phyloP scores from a whole-genome alignment of 2,888 invertebrate genomes.

The Pheosia gnoma region DNA sequence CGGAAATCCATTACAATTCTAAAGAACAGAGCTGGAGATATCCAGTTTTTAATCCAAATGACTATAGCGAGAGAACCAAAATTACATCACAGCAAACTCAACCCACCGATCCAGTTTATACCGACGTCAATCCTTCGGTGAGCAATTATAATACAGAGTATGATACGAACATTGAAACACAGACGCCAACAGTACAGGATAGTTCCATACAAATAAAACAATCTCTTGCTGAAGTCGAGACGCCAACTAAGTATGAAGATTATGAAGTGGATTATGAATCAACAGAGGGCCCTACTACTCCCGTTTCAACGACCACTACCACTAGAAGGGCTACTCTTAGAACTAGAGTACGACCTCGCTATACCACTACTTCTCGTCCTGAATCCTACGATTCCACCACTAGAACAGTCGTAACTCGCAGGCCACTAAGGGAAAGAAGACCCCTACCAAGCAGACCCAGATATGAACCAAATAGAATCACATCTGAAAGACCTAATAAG shows the following conservation, averaged over 20 bases:
- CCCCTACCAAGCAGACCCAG: slow-evolving; percentile 65
- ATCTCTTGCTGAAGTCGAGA: slow-evolving; percentile 43
- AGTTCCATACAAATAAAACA: slow-evolving; percentile 46
- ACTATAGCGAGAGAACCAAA: slow-evolving; percentile 57
- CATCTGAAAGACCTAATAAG: slow-evolving; percentile 63
- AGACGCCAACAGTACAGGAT: slow-evolving; percentile 44
- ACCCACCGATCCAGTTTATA: slow-evolving; percentile 31
- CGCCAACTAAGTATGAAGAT: slow-evolving; percentile 48
- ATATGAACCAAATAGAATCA: slow-evolving; percentile 73
- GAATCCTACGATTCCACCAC: slow-evolving; percentile 72
- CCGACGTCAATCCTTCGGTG: slow-evolving; percentile 24
- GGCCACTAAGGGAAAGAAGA: slow-evolving; percentile 80
- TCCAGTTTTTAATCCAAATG: slow-evolving; percentile 57
- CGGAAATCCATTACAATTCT: slow-evolving; percentile 72
- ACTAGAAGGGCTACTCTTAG: slow-evolving; percentile 65
- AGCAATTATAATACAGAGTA: slow-evolving; percentile 42
- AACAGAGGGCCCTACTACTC: slow-evolving; percentile 47
- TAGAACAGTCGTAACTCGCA: slow-evolving; percentile 71
- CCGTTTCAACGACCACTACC: slow-evolving; percentile 58
- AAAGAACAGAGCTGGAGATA: slow-evolving; percentile 62
- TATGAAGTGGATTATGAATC: slow-evolving; percentile 53
- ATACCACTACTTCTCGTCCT: slow-evolving; percentile 67
- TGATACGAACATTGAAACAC: slow-evolving; percentile 48
- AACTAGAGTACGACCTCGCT: slow-evolving; percentile 69
- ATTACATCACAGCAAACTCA: slow-evolving; percentile 34